Percentiles rank a stretch among this genome's conserved stretches.
These are phyloP conservation scores for Saccopteryx leptura DNA, from an alignment of 2,113 vertebrate species.

Conservation along the genomic window DNA sequence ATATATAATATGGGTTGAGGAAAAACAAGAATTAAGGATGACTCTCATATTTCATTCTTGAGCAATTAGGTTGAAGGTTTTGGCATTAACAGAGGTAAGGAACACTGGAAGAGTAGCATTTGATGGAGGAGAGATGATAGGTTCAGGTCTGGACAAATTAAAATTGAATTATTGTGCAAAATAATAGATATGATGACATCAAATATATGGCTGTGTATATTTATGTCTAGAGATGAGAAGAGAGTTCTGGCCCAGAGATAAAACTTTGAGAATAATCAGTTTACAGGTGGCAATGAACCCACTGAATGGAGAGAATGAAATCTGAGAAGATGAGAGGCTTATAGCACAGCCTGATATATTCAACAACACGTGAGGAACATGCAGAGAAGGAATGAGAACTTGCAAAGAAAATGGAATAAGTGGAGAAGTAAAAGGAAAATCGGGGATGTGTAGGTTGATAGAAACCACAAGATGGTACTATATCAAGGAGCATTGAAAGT, in stretches of 20 bases:
- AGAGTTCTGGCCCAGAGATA: background rate
- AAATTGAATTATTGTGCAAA: background rate
- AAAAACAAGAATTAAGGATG: background rate
- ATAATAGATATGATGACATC: background rate
- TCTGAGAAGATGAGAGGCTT: background rate
- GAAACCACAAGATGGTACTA: background rate
- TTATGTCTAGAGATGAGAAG: background rate
- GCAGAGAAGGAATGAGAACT: background rate
- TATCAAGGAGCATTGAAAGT: background rate
- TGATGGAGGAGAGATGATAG: background rate
- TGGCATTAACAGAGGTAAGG: background rate
- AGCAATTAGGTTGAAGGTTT: background rate
- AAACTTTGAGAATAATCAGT: background rate
- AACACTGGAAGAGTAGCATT: background rate
- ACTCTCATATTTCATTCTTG: conserved; percentile 8
- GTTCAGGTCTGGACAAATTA: background rate
- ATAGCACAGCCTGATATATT: background rate
- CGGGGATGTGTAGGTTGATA: background rate
- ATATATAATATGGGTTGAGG: background rate
- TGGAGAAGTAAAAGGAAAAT: background rate
- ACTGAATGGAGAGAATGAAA: background rate
- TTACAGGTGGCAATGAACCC: background rate
- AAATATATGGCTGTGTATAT: background rate
- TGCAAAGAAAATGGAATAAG: background rate
- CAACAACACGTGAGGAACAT: background rate